Evolutionary conservation across 2,113 vertebrate species (phyloP).

Genomic region (Gopherus evgoodei): DNA sequence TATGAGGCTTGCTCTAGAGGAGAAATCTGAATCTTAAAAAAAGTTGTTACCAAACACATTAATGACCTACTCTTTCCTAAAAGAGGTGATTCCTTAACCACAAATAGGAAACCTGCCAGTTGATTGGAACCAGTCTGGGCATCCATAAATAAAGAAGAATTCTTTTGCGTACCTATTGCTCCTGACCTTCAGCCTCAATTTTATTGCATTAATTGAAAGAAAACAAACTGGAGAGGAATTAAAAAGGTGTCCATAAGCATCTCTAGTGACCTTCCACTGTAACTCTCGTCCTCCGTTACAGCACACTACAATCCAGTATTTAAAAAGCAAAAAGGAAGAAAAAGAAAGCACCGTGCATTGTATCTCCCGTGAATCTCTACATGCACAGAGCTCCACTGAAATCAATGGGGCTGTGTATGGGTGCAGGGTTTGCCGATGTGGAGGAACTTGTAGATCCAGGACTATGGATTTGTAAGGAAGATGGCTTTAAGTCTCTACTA

Average conservation of each 20-base stretch:
- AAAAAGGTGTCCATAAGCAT: neutral
- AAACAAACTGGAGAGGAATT: neutral
- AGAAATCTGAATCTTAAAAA: neutral
- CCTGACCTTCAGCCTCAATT: neutral
- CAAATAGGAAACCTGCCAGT: neutral
- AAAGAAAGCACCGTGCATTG: neutral
- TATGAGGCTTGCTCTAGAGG: neutral
- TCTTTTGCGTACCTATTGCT: neutral
- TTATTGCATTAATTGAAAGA: neutral
- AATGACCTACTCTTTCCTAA: neutral
- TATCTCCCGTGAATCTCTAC: neutral
- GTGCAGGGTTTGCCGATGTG: neutral
- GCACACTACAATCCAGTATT: fast-evolving
- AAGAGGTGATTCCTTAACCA: neutral
- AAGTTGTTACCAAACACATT: neutral
- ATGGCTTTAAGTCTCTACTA: neutral
- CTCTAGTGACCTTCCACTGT: neutral
- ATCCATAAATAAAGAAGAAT: neutral
- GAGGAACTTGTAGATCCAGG: neutral
- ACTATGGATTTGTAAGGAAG: neutral
- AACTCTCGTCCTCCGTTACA: neutral
- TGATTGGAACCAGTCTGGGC: neutral
- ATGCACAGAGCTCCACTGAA: neutral
- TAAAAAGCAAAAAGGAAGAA: neutral
- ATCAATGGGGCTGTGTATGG: neutral